Conservation (phyloP, 2,113 vertebrate species). For the Poecilia latipinna region DNA sequence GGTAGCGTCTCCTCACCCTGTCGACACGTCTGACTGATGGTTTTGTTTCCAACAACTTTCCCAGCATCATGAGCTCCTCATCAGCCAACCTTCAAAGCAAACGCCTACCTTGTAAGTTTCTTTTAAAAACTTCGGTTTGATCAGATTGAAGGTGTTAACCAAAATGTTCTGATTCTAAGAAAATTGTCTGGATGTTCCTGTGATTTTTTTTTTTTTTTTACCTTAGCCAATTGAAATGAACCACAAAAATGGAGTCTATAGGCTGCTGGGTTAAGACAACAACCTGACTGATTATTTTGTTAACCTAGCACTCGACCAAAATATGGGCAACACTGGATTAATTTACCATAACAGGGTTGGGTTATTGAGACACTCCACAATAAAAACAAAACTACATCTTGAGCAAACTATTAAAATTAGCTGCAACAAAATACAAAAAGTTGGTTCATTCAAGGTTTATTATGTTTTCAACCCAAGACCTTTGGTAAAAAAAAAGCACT, state of each 20-base stretch:
- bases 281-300: not conserved
- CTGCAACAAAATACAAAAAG: no score
- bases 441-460: no score
- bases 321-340: not conserved
- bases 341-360: not conserved
- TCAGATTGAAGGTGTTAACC: not conserved
- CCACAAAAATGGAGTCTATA: not conserved
- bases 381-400: no score
- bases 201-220: not conserved
- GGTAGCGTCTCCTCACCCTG: slow-evolving; percentile 10
- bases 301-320: not conserved
- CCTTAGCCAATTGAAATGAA: not conserved
- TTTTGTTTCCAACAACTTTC: slow-evolving; percentile 14
- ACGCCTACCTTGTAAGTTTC: slow-evolving; percentile 74
- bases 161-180: not conserved
- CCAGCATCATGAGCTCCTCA: slow-evolving; percentile 76
- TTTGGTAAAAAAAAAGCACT: no score
- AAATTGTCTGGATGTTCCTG: not conserved
- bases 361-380: no score
- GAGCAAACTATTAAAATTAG: no score
- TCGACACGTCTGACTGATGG: slow-evolving; percentile 14
- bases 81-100: slow-evolving; percentile 73
- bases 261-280: no score
- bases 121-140: not conserved
- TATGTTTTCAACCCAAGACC: no score